Evolutionary conservation across 2,797 vertebrate genomes (phyloP).

Genomic region (Myotis findleyi): DNA sequence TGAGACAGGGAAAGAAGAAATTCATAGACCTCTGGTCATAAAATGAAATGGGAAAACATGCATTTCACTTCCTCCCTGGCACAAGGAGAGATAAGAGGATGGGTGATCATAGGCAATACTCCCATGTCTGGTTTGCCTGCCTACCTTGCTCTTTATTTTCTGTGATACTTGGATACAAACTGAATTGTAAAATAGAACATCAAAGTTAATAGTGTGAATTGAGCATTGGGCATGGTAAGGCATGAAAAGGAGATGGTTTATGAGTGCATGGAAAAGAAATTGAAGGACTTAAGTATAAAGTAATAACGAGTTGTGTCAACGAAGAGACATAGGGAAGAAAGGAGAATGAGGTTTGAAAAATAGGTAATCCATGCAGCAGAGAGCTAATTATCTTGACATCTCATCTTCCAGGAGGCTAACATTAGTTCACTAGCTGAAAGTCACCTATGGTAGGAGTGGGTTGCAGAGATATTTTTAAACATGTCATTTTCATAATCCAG

Average conservation of each 20-base stretch:
- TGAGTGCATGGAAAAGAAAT: neutral
- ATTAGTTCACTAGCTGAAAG: slow-evolving; percentile 65
- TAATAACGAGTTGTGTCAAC: slow-evolving; percentile 68
- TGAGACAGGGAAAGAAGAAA: slow-evolving; percentile 29
- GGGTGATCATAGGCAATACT: neutral
- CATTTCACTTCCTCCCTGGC: neutral
- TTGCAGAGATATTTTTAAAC: slow-evolving; percentile 76
- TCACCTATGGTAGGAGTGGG: slow-evolving; percentile 55
- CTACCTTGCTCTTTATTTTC: slow-evolving; percentile 56
- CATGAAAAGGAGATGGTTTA: slow-evolving; percentile 42
- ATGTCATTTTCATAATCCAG: slow-evolving; percentile 63
- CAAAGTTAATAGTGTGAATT: slow-evolving; percentile 15
- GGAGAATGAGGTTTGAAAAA: slow-evolving; percentile 56
- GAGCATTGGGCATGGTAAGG: slow-evolving; percentile 38
- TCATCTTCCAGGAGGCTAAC: slow-evolving; percentile 72
- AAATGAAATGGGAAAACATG: neutral
- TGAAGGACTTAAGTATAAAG: slow-evolving; percentile 24
- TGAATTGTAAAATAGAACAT: slow-evolving; percentile 62
- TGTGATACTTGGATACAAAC: slow-evolving; percentile 56
- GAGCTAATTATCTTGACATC: slow-evolving; percentile 80
- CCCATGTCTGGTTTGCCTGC: neutral
- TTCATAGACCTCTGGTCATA: neutral
- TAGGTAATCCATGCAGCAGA: slow-evolving; percentile 46
- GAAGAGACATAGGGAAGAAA: slow-evolving; percentile 38
- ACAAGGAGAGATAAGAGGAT: neutral